Conservation (phyloP, 1,140 invertebrate genomes). For the Drosophila teissieri region DNA sequence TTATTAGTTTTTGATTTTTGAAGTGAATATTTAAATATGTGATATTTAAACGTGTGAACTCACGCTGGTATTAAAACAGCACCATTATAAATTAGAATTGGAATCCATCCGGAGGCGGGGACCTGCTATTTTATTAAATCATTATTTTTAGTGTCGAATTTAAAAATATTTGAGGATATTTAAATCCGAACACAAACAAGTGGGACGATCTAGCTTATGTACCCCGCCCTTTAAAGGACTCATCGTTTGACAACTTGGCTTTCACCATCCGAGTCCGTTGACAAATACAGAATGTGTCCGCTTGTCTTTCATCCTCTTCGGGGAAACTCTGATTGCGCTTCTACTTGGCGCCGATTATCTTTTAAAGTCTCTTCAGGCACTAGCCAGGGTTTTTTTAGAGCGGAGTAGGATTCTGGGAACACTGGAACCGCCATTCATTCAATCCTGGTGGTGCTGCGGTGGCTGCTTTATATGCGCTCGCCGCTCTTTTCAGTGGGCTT, state of each 20-base stretch:
- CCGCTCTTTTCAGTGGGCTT: constrained; percentile 23
- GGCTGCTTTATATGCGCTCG: constrained; percentile 27
- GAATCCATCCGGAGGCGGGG: too few relatives aligned
- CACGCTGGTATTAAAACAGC: too few relatives aligned
- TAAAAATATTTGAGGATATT: background rate
- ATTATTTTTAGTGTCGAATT: too few relatives aligned
- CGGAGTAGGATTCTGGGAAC: background rate
- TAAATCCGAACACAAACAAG: background rate
- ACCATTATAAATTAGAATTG: too few relatives aligned
- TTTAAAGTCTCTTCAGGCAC: constrained; percentile 44
- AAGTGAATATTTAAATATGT: too few relatives aligned
- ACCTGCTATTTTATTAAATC: too few relatives aligned
- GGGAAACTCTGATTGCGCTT: constrained; percentile 39
- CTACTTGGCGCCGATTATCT: constrained; percentile 44
- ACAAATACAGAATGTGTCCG: constrained; percentile 33
- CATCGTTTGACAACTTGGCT: constrained; percentile 22
- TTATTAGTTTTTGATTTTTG: too few relatives aligned
- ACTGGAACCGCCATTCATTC: background rate
- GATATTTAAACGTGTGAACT: too few relatives aligned
- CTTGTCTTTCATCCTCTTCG: background rate
- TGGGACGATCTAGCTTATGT: background rate
- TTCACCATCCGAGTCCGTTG: constrained; percentile 16
- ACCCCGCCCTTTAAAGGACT: background rate
- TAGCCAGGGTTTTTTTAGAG: constrained; percentile 1
- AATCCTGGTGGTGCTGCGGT: background rate